Conservation (phyloP, 2,797 vertebrate species). For the Silurus lanzhouensis region DNA sequence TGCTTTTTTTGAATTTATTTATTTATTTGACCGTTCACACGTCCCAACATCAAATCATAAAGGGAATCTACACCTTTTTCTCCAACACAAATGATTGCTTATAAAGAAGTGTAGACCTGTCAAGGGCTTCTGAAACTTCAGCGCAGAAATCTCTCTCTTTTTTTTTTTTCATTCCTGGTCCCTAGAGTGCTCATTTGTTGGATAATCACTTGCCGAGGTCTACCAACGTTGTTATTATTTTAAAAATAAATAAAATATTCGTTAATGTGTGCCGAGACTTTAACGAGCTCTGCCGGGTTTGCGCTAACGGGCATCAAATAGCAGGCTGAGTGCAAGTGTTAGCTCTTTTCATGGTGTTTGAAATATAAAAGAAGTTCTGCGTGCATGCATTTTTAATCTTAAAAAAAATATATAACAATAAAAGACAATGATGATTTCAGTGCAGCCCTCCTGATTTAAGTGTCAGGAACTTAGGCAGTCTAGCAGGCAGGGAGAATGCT, state of each 20-base stretch:
- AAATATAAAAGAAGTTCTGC: neutral
- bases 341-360: neutral
- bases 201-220: conserved; percentile 29
- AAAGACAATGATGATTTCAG: neutral
- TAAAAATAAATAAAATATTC: conserved; percentile 23
- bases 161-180: conserved; percentile 26
- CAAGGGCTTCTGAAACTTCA: neutral
- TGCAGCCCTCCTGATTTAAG: conserved; percentile 12
- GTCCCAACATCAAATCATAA: neutral
- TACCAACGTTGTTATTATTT: conserved; percentile 21
- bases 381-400: neutral
- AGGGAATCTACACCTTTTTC: neutral
- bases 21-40: neutral
- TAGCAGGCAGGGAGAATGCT: neutral
- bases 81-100: neutral
- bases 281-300: conserved; percentile 27
- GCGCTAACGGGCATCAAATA: neutral
- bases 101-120: neutral
- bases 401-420: neutral
- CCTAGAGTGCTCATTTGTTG: conserved; percentile 42
- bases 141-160: conserved; percentile 5
- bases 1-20: conserved; percentile 27
- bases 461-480: neutral
- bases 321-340: neutral
- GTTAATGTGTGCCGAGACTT: conserved; percentile 11